These are phyloP conservation scores for Nebria ingens DNA, from an alignment of 1,140 invertebrate genomes.

Conservation along the genomic window DNA sequence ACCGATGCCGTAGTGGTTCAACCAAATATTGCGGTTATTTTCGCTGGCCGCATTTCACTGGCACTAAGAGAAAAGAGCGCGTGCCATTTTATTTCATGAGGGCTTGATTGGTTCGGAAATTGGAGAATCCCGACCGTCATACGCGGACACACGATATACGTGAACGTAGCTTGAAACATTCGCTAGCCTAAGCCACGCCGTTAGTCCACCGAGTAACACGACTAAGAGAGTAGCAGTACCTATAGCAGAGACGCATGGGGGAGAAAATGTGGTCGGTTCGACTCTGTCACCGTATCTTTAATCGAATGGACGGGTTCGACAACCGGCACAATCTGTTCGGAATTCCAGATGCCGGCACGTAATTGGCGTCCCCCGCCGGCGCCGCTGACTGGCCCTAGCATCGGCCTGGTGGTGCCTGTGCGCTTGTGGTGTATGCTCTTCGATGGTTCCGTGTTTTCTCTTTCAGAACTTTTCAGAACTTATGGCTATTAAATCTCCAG, in stretches of 20 bases:
- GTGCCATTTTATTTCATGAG: background rate
- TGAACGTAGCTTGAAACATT: too few relatives aligned
- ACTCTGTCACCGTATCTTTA: conserved; percentile 9
- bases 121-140: background rate
- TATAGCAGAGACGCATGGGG: background rate
- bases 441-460: background rate
- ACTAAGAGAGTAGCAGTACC: background rate
- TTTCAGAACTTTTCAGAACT: conserved; percentile 12
- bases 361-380: background rate
- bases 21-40: background rate
- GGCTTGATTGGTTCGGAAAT: background rate
- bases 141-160: background rate
- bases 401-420: too few relatives aligned
- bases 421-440: background rate
- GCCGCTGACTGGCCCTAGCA: too few relatives aligned
- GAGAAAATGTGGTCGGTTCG: background rate
- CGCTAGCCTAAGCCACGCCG: too few relatives aligned
- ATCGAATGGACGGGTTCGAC: conserved; percentile 13
- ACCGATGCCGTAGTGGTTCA: too few relatives aligned
- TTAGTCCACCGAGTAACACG: background rate
- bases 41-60: background rate
- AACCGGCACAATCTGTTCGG: conserved; percentile 12
- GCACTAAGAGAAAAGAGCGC: background rate
- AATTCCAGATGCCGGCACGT: conserved; percentile 6
- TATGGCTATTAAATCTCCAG: conserved; percentile 12